phyloP scores from a whole-genome alignment of 2,797 vertebrate genomes.

The Mormyrops attenuatus region DNA sequence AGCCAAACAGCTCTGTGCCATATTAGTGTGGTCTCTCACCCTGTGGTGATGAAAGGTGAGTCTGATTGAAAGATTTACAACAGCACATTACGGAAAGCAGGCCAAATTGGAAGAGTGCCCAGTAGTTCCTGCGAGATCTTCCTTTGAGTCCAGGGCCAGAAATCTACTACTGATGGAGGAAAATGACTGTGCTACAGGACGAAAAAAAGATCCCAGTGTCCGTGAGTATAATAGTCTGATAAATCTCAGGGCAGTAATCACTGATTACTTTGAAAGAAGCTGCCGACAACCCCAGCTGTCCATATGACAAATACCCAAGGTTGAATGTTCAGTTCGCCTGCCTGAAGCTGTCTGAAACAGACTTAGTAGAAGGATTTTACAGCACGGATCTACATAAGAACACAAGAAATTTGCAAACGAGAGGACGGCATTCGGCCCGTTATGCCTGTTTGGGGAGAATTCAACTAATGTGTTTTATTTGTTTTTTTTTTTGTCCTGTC shows the following conservation, averaged over 20 bases:
- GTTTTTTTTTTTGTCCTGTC: too few species aligned
- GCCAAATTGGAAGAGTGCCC: not conserved
- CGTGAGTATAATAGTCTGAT: not conserved
- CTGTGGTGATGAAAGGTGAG: not conserved
- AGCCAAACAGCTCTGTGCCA: not conserved
- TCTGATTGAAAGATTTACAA: not conserved
- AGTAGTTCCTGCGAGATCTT: not conserved
- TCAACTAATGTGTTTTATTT: not conserved
- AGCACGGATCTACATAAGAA: not conserved
- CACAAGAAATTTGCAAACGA: not conserved
- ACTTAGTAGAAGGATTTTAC: not conserved
- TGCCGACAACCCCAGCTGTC: not conserved
- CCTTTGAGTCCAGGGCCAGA: not conserved
- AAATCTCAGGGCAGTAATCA: conserved; percentile 6
- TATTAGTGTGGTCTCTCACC: not conserved
- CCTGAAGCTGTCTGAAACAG: not conserved
- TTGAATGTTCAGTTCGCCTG: not conserved
- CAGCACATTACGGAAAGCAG: not conserved
- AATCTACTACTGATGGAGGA: not conserved
- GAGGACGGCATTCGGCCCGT: not conserved
- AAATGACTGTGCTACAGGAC: not conserved
- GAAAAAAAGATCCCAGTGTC: conserved; percentile 3
- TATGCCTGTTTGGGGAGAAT: not conserved
- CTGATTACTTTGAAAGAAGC: conserved; percentile 1
- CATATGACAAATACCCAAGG: not conserved